Base-by-base conservation (phyloP, 2,113 vertebrate species). In the Prionailurus bengalensis region DNA sequence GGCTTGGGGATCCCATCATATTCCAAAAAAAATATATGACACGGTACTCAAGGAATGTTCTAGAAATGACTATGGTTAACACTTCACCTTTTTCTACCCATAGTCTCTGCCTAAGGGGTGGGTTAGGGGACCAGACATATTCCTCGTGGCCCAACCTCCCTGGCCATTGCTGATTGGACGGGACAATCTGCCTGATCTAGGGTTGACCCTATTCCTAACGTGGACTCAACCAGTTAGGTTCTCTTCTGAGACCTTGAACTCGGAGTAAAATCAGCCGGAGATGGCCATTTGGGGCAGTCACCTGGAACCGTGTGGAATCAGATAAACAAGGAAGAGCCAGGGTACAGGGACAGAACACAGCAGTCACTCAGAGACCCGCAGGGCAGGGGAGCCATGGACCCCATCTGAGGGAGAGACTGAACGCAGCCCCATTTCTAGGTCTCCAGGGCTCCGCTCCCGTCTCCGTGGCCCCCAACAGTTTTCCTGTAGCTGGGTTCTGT, bases 241-340 rank as follows among this genome's bases (percentile, higher is more conserved):
- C n/a, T 94, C 89, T 91, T 87, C 65, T 84, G 95, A 97, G 68
- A 96, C 36, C 97, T 25, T 87, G 79, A 95, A 92, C 83, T 96
- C 55, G 82, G 53, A 93, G 29, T 42, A 58, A 93, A 92, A 65
- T 92, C 68, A 76, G 15, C 66, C 29, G 4, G 65, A 96, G 71
- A 29, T 7, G 21, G 19, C 80, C 80, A n/a, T 74, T 66, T 90
- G 2, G 48, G 48, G 23, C 25, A 55, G 19, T 9, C 89, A 61
- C 39, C 42, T 1, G 5, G 21, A 42, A 33, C 65, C 48, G 33
- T 0, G 3, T 58, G 5, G n/a, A 55, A 36, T 78, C 63, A 68
- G 71, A 65, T 80, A 81, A 71, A 94, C 42, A 73, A 95, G 68
- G 36, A 93, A 74, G 55, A 91, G 25, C 21, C 87, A 48, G 33